phyloP scores from a whole-genome alignment of 2,888 invertebrate genomes.

The Lapara coniferarum region DNA sequence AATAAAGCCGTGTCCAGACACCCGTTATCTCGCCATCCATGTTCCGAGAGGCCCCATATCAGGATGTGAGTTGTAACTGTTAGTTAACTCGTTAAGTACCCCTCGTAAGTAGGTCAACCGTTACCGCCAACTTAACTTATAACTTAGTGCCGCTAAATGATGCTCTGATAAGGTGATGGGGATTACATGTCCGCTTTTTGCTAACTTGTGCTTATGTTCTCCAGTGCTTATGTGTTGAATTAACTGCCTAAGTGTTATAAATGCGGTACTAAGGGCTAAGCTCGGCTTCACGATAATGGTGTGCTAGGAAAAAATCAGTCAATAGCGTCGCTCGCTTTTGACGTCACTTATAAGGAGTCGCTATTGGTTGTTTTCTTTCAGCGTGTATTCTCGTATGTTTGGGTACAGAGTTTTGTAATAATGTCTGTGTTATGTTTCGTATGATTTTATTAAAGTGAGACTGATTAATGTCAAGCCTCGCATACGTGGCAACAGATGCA shows the following conservation, averaged over 20 bases:
- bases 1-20: conserved; percentile 53
- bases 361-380: too few relatives aligned
- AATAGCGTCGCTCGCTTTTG: too few relatives aligned
- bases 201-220: conserved; percentile 8
- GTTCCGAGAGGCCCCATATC: conserved; percentile 74
- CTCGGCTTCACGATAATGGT: neutral
- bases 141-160: conserved; percentile 43
- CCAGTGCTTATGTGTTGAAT: conserved; percentile 5
- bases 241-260: neutral
- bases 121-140: conserved; percentile 61
- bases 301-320: neutral
- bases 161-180: conserved; percentile 30
- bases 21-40: conserved; percentile 73
- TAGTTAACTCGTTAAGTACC: conserved; percentile 57
- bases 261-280: neutral
- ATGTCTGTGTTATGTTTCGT: too few relatives aligned
- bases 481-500: too few relatives aligned
- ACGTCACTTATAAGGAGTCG: too few relatives aligned
- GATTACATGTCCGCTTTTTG: conserved; percentile 12
- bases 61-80: conserved; percentile 70
- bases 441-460: too few relatives aligned
- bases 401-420: too few relatives aligned
- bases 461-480: too few relatives aligned
- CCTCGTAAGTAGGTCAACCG: conserved; percentile 69
- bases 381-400: too few relatives aligned